phyloP scores from a whole-genome alignment of 2,113 vertebrate species.

The Ranitomeya imitator region DNA sequence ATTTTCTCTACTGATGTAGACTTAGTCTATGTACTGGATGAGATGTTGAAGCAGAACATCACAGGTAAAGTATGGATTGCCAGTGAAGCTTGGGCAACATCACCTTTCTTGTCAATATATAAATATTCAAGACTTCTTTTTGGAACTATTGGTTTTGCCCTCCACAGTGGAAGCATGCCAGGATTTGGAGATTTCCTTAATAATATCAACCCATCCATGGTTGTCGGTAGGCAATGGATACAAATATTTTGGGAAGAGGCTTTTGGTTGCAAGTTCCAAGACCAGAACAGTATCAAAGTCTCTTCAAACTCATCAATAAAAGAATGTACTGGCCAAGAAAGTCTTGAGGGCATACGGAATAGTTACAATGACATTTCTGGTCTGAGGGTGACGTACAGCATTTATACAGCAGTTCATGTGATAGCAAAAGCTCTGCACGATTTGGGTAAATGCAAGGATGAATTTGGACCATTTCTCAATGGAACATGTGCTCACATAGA shows the following conservation, averaged over 20 bases:
- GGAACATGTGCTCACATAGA: constrained; percentile 15
- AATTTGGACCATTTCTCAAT: constrained; percentile 8
- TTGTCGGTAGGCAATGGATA: constrained; percentile 16
- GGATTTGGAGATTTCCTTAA: constrained; percentile 50
- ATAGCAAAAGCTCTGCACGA: constrained; percentile 67
- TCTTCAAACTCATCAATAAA: background rate
- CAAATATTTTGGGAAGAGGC: constrained; percentile 46
- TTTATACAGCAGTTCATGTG: constrained; percentile 60
- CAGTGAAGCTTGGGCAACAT: constrained; percentile 51
- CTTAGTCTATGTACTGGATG: constrained; percentile 16
- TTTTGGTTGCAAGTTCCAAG: constrained; percentile 34
- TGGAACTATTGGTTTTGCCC: constrained; percentile 50
- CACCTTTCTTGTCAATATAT: background rate
- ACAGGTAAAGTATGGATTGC: constrained; percentile 45
- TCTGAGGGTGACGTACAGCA: constrained; percentile 29
- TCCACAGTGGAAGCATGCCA: constrained; percentile 46
- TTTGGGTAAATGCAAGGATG: background rate
- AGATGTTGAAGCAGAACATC: constrained; percentile 47
- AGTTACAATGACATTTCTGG: constrained; percentile 32
- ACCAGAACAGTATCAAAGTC: background rate
- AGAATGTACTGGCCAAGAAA: constrained; percentile 13
- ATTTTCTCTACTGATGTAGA: constrained; percentile 48
- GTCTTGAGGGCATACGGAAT: background rate
- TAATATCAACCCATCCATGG: background rate
- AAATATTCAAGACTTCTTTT: constrained; percentile 16